A percentile compares a stretch with the other conserved stretches of the same genome.
These are phyloP conservation scores for Tyrannus savana DNA, from an alignment of 2,113 vertebrate species.

Conservation along the genomic window DNA sequence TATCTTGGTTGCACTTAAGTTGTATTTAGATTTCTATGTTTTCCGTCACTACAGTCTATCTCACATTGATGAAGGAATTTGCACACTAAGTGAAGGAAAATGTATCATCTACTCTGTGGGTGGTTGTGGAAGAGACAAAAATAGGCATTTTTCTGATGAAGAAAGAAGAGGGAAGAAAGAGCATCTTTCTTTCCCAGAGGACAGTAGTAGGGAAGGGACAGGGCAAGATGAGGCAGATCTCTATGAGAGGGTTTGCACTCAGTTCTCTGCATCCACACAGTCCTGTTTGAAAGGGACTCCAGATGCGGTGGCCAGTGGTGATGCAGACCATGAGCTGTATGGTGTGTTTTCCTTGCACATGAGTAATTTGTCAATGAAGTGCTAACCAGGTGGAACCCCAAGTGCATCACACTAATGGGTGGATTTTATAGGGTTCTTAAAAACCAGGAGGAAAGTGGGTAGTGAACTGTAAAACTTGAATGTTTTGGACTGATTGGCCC, in stretches of 20 bases:
- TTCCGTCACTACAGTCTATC: background rate
- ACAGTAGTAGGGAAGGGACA: background rate
- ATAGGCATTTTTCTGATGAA: background rate
- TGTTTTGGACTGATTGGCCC: background rate
- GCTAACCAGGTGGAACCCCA: background rate
- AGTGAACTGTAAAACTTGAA: background rate
- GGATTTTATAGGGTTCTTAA: background rate
- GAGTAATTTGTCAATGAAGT: background rate
- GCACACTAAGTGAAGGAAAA: background rate
- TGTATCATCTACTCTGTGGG: background rate
- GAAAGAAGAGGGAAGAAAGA: background rate
- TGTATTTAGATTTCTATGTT: background rate
- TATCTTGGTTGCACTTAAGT: background rate
- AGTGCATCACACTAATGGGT: background rate
- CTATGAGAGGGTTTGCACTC: background rate
- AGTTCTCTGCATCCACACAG: fast-evolving
- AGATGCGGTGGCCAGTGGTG: fast-evolving
- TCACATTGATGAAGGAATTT: background rate
- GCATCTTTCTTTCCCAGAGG: background rate
- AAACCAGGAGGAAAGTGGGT: background rate
- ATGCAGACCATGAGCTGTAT: background rate
- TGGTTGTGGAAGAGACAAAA: background rate
- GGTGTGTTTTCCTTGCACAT: fast-evolving
- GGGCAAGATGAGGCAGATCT: too few relatives aligned
- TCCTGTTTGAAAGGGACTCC: background rate